Percentiles rank a stretch among this genome's conserved stretches.
Evolutionary conservation across 2,113 vertebrate species (phyloP).

Genomic region (Malurus melanocephalus): DNA sequence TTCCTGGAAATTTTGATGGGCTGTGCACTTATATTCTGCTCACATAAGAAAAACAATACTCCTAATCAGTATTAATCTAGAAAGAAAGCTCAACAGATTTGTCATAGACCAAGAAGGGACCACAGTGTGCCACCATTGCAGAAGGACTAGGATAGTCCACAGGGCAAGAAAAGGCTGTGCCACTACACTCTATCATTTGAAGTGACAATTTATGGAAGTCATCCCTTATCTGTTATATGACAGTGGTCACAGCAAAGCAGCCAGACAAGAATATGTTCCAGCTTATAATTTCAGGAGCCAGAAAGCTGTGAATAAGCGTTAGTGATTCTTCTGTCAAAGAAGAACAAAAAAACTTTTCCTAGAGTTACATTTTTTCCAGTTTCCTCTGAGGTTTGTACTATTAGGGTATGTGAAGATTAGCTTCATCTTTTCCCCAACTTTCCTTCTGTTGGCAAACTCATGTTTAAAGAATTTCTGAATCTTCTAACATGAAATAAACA

Average conservation of each 20-base stretch:
- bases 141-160: background rate
- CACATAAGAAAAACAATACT: fast-evolving
- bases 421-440: background rate
- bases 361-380: background rate
- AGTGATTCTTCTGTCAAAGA: background rate
- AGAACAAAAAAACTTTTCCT: background rate
- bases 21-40: background rate
- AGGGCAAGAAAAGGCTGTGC: background rate
- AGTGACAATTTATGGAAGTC: background rate
- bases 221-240: background rate
- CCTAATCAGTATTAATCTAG: background rate
- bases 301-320: background rate
- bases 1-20: background rate
- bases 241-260: background rate
- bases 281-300: background rate
- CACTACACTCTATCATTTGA: background rate
- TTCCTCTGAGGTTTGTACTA: background rate
- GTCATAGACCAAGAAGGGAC: background rate
- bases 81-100: background rate
- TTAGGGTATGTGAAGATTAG: background rate
- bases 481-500: background rate
- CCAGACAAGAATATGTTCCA: background rate
- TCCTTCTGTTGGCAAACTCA: background rate
- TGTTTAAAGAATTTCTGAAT: background rate
- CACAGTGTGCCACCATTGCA: background rate